Conservation (phyloP, 2,113 vertebrate genomes). For the Cariama cristata region DNA sequence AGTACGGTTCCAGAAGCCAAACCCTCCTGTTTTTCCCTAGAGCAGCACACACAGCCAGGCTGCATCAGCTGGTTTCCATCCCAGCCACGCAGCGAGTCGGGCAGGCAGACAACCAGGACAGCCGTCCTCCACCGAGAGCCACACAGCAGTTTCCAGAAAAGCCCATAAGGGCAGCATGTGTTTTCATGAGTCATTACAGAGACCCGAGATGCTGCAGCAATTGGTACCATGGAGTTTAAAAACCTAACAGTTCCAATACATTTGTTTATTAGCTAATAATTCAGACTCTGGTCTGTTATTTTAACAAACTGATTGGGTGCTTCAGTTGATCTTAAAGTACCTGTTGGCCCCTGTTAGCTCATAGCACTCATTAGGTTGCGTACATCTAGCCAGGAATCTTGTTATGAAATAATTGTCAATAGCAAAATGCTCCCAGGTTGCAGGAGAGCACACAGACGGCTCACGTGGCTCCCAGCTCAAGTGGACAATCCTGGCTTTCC, state of each 20-base stretch:
- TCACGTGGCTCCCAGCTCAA: neutral
- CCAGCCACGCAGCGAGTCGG: fast-evolving
- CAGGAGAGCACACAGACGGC: neutral
- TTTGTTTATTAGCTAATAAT: neutral
- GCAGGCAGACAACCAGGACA: neutral
- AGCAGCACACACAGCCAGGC: fast-evolving
- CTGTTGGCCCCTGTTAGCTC: neutral
- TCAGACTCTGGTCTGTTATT: neutral
- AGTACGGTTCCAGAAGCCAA: fast-evolving
- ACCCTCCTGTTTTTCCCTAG: fast-evolving
- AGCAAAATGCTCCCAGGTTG: neutral
- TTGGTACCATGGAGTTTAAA: fast-evolving
- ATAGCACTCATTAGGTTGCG: neutral
- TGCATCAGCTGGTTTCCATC: neutral
- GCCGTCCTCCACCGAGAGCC: fast-evolving
- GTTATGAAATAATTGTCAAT: neutral
- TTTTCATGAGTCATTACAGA: fast-evolving
- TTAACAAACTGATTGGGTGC: neutral
- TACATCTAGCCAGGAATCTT: neutral
- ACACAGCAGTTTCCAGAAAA: neutral
- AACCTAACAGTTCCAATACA: fast-evolving
- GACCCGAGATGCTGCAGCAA: neutral
- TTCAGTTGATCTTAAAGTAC: neutral
- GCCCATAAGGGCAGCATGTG: fast-evolving
- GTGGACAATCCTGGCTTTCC: neutral